Evolutionary conservation across 2,113 vertebrate species (phyloP), one percentile per base, ranked within the genome.

Genomic region (Misgurnus mizolepis): DNA sequence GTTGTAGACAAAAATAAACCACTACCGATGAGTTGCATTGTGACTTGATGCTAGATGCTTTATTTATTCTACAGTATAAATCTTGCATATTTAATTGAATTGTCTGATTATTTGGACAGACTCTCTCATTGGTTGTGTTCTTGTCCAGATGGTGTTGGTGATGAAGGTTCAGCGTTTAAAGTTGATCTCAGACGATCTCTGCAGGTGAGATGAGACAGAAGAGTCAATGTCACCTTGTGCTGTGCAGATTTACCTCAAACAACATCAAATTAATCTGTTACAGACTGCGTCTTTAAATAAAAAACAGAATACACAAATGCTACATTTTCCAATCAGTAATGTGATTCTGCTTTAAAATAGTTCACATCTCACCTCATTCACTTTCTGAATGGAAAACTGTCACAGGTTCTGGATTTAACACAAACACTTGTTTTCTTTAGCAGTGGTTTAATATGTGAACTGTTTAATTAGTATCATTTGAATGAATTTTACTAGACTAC

Each of bases 191-290:
- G 79, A 53, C 82, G 49, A 80, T 47, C 76, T 7, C 84, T 84
- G 78, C 86, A 89, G 88, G 88, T 89, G 82, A 70, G 75, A 60
- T 60, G 43, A 22, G 76, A 67, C 50, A 61, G 50, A 39, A 12
- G 10, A 49, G n/a, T 49, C 85, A 70, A 34, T 62, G 76, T 85
- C 83, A 83, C 81, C 75, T 76, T 84, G 72, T n/a, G 60, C 60
- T 5, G 60, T 62, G 78, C 49, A 55, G 27, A 68, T 78, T 55
- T 82, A 64, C 64, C 43, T 49, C 55, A 58, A 58, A 58, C 6
- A 58, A 64, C 27, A 64, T 64, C 9, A 34, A 39, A 6, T 64
- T 64, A 64, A 78, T 83, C 47, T 67, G 64, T 41, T 14, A 75
- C 60, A 43, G 70, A 78, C 67, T 39, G 72, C 56, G 61, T 77